Evolutionary conservation across 2,888 invertebrate species (phyloP), one percentile per base, ranked within the genome.

Genomic region (Lithophane ornitopus): DNA sequence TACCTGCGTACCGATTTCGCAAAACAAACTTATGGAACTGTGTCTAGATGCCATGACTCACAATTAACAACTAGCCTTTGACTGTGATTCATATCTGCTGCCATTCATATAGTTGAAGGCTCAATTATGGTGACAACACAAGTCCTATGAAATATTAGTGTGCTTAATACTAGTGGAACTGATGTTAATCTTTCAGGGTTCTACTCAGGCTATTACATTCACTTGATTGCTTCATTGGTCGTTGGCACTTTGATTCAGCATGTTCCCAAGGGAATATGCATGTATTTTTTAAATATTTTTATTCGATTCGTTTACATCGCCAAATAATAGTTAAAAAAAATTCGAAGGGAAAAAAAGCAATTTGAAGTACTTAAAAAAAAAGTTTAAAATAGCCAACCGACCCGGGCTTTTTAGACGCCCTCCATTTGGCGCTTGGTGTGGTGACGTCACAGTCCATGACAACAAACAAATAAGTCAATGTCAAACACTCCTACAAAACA

Each of bases 21-120:
- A 73, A 74, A 63, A 4, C 26, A 26, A 56, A 58, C 68, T 65
- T 65, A 65, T 34, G 70, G 52, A 77, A 69, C 54, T 73, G 28
- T 66, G 46, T 61, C 54, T 41, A 49, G 58, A 63, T 56, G 26
- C 9, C 22, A 63, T 85, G 85, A 76, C 70, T 85, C 70, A 82
- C 69, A 67, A 80, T 69, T 69, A 71, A 69, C 52, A n/a, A 72
- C 16, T 49, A 49, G 46, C 54, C 67, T 80, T 70, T 84, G 71
- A 70, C 75, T 70, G 71, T 72, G 81, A 85, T 85, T 73, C 58
- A 71, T 76, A 76, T 85, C 76, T 70, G 22, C 2, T 22, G 44
- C 66, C 46, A 67, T 78, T 73, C 74, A 63, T 77, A 63, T 65
- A 75, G 59, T 74, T 80, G 62, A 71, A 81, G 66, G 26, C 58